These are phyloP conservation scores for Poeciliopsis prolifica DNA, from an alignment of 2,113 vertebrate species.

Conservation along the genomic window DNA sequence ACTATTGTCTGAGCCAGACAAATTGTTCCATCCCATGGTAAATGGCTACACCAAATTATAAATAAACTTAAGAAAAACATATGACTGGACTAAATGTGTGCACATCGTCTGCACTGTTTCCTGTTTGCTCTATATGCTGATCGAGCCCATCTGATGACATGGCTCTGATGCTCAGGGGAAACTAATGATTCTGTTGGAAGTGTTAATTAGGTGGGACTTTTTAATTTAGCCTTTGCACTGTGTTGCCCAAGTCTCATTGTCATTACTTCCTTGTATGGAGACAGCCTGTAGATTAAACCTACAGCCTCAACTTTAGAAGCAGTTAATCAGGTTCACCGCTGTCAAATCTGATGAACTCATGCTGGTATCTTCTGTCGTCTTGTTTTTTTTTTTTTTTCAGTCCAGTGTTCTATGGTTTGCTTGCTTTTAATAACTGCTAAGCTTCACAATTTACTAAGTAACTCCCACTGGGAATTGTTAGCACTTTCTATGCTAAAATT, in stretches of 20 bases:
- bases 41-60: too few relatives aligned
- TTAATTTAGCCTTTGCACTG: conserved; percentile 43
- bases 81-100: background rate
- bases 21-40: too few relatives aligned
- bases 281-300: conserved; percentile 11
- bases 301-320: conserved; percentile 20
- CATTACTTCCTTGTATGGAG: conserved; percentile 24
- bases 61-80: background rate
- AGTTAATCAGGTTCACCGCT: conserved; percentile 32
- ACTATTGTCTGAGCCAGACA: too few relatives aligned
- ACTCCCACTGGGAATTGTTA: background rate
- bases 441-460: background rate
- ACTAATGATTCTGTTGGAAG: conserved; percentile 19
- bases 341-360: conserved; percentile 15
- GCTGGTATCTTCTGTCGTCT: background rate
- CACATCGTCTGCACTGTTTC: background rate
- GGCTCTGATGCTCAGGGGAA: background rate
- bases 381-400: background rate
- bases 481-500: background rate
- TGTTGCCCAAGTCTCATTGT: conserved; percentile 29
- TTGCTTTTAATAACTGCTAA: background rate
- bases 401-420: background rate
- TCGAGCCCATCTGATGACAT: conserved; percentile 19
- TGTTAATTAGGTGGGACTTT: conserved; percentile 68
- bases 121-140: conserved; percentile 6